phyloP scores from a whole-genome alignment of 2,113 vertebrate species.

The Melanocharis versteri region DNA sequence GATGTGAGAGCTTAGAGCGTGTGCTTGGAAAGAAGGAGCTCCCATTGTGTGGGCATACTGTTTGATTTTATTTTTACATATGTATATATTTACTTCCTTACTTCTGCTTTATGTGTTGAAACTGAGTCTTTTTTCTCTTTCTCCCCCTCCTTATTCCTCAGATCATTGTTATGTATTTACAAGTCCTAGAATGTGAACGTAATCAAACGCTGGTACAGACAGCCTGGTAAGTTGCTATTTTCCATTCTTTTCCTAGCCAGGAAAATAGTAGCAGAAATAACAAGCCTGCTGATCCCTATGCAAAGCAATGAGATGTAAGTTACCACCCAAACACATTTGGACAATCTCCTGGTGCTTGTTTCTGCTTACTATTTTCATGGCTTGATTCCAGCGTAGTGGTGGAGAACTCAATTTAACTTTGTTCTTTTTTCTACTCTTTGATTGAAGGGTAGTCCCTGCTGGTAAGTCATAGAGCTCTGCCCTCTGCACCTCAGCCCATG shows the following conservation, averaged over 20 bases:
- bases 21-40: neutral
- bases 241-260: conserved; percentile 69
- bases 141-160: conserved; percentile 50
- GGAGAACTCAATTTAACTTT: conserved; percentile 99
- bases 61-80: neutral
- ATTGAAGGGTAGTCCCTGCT: conserved; percentile 99
- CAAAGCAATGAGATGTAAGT: conserved; percentile 74
- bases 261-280: conserved; percentile 86
- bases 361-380: conserved; percentile 87
- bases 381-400: conserved; percentile 69
- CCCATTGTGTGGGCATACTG: neutral
- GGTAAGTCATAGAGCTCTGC: conserved; percentile 99
- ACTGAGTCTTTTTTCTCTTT: neutral
- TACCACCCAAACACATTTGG: neutral
- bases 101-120: neutral
- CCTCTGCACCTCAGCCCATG: conserved; percentile 98
- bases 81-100: neutral
- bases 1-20: neutral
- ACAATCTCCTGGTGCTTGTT: conserved; percentile 69
- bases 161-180: conserved; percentile 98
- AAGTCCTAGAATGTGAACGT: conserved; percentile 98
- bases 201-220: conserved; percentile 98
- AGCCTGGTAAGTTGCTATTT: conserved; percentile 90
- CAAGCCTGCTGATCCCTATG: conserved; percentile 72
- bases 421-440: conserved; percentile 99